Conservation (phyloP, 92 coral and sea anemone species). For the Palythoa caribaeorum region DNA sequence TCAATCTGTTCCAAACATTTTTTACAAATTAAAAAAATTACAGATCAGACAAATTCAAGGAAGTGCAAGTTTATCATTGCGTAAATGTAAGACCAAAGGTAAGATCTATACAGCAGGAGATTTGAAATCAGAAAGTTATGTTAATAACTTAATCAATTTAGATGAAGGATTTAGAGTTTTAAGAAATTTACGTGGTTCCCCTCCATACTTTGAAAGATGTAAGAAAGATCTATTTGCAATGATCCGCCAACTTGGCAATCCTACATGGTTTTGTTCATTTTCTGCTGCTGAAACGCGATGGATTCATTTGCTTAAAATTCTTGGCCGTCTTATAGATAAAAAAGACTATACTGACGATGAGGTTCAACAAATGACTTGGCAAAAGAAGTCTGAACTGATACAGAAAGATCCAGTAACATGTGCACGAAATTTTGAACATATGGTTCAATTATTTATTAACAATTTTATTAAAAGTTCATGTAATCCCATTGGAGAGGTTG, state of each 20-base stretch:
- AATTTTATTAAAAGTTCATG: slow-evolving; percentile 44
- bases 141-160: slow-evolving; percentile 23
- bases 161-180: slow-evolving; percentile 39
- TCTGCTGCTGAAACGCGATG: slow-evolving; percentile 34
- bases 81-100: slow-evolving; percentile 27
- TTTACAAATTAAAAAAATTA: slow-evolving; percentile 57
- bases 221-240: slow-evolving; percentile 36
- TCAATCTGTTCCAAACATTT: slow-evolving; percentile 62
- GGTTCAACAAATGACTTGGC: slow-evolving; percentile 47
- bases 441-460: slow-evolving; percentile 39
- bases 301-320: slow-evolving; percentile 47
- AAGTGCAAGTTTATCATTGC: slow-evolving; percentile 48
- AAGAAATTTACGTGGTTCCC: slow-evolving; percentile 26
- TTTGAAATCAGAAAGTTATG: slow-evolving; percentile 18
- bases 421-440: slow-evolving; percentile 40
- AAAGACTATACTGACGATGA: slow-evolving; percentile 27
- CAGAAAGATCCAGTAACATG: slow-evolving; percentile 29
- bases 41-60: slow-evolving; percentile 66
- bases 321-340: slow-evolving; percentile 36
- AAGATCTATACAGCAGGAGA: slow-evolving; percentile 23
- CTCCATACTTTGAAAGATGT: slow-evolving; percentile 39
- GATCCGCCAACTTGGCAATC: slow-evolving; percentile 15
- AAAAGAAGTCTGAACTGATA: slow-evolving; percentile 45
- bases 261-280: slow-evolving; percentile 36
- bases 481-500: slow-evolving; percentile 45